Conservation (phyloP, 2,113 vertebrate species). For the Acrocephalus kingi region DNA sequence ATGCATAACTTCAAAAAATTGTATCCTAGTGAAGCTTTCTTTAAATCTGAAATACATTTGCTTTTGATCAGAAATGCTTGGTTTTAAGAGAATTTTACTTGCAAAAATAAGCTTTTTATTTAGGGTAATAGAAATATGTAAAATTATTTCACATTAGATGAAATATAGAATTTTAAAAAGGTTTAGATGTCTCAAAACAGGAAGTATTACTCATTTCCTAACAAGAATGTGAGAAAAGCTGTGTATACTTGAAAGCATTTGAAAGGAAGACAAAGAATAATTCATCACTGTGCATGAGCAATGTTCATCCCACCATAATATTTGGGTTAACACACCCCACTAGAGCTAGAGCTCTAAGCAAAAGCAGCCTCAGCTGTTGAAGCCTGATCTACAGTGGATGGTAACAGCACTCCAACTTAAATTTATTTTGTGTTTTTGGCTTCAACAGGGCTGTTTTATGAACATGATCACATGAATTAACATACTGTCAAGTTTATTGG, state of each 20-base stretch:
- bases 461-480: background rate
- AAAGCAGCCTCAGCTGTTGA: background rate
- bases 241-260: background rate
- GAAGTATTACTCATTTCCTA: background rate
- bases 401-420: background rate
- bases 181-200: background rate
- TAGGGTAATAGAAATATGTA: background rate
- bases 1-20: background rate
- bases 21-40: background rate
- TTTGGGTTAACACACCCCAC: background rate
- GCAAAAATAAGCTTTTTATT: background rate
- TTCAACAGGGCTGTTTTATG: background rate
- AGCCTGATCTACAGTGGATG: background rate
- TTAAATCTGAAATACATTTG: background rate
- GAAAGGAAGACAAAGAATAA: constrained; percentile 4
- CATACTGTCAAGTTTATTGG: background rate
- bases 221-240: background rate
- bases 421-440: background rate
- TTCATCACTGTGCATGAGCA: background rate
- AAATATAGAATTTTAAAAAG: background rate
- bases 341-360: background rate
- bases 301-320: background rate
- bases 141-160: background rate
- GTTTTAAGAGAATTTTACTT: background rate
- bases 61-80: background rate